phyloP scores from a whole-genome alignment of 2,888 invertebrate species.

The Romanomermis culicivorax region DNA sequence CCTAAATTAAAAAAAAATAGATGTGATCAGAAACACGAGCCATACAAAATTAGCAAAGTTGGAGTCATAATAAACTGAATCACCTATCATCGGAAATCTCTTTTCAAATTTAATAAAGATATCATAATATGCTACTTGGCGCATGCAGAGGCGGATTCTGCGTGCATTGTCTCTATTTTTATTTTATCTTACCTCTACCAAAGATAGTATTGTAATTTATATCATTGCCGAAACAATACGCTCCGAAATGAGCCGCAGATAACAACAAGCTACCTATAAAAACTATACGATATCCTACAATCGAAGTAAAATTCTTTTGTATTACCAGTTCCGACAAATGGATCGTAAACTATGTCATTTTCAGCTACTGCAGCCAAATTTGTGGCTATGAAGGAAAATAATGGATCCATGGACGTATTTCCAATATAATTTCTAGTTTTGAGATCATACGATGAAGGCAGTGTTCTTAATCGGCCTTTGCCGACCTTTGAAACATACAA shows the following conservation, averaged over 20 bases:
- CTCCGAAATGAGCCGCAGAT: constrained; percentile 70
- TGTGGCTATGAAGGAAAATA: constrained; percentile 76
- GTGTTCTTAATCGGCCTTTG: constrained; percentile 52
- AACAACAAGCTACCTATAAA: constrained; percentile 42
- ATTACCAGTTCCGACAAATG: constrained; percentile 59
- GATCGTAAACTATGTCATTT: constrained; percentile 64
- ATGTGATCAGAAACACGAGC: neutral
- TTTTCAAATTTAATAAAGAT: too few species aligned
- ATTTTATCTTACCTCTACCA: constrained; percentile 36
- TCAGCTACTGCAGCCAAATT: constrained; percentile 58
- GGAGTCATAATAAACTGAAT: too few species aligned
- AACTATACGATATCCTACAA: neutral
- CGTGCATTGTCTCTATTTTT: too few species aligned
- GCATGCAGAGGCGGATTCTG: too few species aligned
- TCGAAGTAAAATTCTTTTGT: neutral
- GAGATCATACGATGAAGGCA: constrained; percentile 56
- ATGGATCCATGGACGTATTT: constrained; percentile 95
- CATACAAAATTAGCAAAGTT: constrained; percentile 8
- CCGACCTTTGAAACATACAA: constrained; percentile 41
- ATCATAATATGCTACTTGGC: too few species aligned
- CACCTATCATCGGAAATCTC: too few species aligned
- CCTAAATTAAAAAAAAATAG: constrained; percentile 20
- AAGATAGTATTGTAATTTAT: constrained; percentile 86
- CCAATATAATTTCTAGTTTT: constrained; percentile 83
- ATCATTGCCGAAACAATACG: constrained; percentile 52